These are phyloP conservation scores for Andrena chrysosceles DNA, from an alignment of 2,888 invertebrate genomes.

Conservation along the genomic window DNA sequence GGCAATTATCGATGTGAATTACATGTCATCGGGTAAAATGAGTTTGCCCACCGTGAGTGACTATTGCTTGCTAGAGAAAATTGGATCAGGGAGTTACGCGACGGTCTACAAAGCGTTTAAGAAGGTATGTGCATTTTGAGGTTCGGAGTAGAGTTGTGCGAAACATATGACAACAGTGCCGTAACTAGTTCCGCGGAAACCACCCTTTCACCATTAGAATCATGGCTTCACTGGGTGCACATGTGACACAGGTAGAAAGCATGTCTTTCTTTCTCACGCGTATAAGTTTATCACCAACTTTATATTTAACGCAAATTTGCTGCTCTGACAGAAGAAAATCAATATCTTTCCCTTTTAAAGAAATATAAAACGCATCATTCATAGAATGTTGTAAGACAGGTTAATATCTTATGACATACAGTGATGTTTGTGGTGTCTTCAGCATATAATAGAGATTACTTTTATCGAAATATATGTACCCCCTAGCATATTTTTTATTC, in stretches of 20 bases:
- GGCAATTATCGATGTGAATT: constrained; percentile 50
- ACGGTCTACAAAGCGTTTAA: constrained; percentile 93
- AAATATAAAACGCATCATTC: not conserved
- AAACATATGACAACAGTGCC: constrained; percentile 50
- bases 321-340: not conserved
- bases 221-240: not conserved
- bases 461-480: not conserved
- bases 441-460: not conserved
- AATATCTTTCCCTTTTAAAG: not conserved
- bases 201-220: constrained; percentile 2
- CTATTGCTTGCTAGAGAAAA: constrained; percentile 90
- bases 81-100: constrained; percentile 94
- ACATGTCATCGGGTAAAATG: constrained; percentile 79
- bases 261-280: not conserved
- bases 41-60: constrained; percentile 88
- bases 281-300: not conserved
- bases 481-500: not conserved
- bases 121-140: constrained; percentile 86
- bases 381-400: not conserved
- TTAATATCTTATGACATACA: not conserved
- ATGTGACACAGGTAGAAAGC: not conserved
- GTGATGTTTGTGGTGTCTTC: not conserved
- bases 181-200: constrained; percentile 33
- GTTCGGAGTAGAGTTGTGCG: constrained; percentile 45
- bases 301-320: not conserved